A percentile compares a stretch with the other conserved stretches of the same genome.
Evolutionary conservation across 2,113 vertebrate species (phyloP).

Genomic region (Lichenostomus cassidix): DNA sequence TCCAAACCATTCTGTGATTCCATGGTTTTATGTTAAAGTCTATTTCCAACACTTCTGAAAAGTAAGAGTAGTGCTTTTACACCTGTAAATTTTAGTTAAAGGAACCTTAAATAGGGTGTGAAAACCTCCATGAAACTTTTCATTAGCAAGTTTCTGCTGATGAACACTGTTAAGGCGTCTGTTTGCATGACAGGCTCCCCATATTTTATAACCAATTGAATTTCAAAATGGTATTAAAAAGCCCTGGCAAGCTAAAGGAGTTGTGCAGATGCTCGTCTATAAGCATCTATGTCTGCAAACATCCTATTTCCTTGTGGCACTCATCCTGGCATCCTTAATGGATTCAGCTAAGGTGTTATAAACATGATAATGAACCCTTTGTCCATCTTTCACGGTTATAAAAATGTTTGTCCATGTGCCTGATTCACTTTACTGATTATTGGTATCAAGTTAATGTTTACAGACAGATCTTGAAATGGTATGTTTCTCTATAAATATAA

Average conservation of each 20-base stretch:
- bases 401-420: neutral
- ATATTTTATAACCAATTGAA: slow-evolving; percentile 40
- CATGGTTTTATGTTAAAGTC: neutral
- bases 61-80: neutral
- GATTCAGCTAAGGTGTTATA: neutral
- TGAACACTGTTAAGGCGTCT: slow-evolving; percentile 35
- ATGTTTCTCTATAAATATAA: neutral
- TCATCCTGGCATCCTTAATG: neutral
- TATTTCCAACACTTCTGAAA: neutral
- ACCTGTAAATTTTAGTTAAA: neutral
- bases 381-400: neutral
- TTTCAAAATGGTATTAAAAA: slow-evolving; percentile 19
- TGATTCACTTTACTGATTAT: neutral
- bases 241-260: neutral
- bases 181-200: slow-evolving; percentile 52
- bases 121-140: slow-evolving; percentile 31
- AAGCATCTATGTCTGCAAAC: neutral
- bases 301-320: neutral
- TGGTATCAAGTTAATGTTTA: neutral
- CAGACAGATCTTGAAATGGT: neutral
- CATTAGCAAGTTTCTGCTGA: neutral
- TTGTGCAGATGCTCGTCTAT: neutral
- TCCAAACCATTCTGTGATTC: neutral
- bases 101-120: slow-evolving; percentile 6
- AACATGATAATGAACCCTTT: neutral